phyloP scores from a whole-genome alignment of 1,140 invertebrate species.

The Sesamia nonagrioides region DNA sequence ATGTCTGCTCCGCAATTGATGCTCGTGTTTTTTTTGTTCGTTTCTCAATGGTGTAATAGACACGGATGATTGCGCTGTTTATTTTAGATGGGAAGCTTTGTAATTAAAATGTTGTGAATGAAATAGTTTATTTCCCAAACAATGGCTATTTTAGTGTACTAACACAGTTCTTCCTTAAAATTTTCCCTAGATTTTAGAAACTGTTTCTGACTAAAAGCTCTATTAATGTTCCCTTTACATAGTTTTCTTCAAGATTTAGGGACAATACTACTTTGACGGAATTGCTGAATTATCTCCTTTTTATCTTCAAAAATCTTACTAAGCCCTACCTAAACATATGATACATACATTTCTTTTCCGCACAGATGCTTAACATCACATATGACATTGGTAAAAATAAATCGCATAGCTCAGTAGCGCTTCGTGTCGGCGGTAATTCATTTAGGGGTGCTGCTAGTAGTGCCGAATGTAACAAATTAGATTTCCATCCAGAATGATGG shows the following conservation, averaged over 20 bases:
- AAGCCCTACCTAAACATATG: background rate
- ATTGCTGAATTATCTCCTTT: background rate
- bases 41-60: constrained; percentile 46
- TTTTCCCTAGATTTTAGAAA: too few relatives aligned
- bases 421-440: constrained; percentile 73
- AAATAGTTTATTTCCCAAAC: background rate
- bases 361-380: constrained; percentile 28
- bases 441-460: constrained; percentile 73
- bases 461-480: constrained; percentile 76
- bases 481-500: constrained; percentile 81
- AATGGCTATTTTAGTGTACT: background rate
- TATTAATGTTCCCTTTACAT: too few relatives aligned
- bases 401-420: constrained; percentile 45
- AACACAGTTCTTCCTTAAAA: background rate
- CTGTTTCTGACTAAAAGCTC: too few relatives aligned
- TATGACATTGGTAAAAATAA: constrained; percentile 56
- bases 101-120: constrained; percentile 31
- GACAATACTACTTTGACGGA: too few relatives aligned
- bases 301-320: background rate
- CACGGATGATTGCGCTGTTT: constrained; percentile 26
- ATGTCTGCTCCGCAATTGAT: constrained; percentile 41
- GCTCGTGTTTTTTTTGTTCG: constrained; percentile 17
- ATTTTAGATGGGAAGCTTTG: constrained; percentile 1
- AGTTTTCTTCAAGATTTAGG: too few relatives aligned
- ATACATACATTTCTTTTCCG: background rate